Evolutionary conservation across 2,797 vertebrate genomes (phyloP).

Genomic region (Furcifer pardalis): DNA sequence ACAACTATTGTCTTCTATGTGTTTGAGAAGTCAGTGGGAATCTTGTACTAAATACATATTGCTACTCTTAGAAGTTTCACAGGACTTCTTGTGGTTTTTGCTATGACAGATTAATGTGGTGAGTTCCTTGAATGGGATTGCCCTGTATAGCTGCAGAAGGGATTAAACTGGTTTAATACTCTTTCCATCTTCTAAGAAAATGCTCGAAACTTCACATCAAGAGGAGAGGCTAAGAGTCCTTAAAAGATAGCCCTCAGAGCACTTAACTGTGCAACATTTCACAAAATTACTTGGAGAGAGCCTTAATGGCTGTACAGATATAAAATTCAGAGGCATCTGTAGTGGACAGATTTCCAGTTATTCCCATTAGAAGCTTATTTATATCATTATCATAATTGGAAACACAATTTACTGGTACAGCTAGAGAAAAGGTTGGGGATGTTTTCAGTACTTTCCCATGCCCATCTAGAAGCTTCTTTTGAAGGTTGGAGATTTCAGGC

Average conservation of each 20-base stretch:
- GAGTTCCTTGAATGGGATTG: neutral
- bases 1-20: too few species aligned
- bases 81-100: too few species aligned
- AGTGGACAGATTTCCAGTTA: neutral
- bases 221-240: neutral
- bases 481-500: neutral
- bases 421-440: too few species aligned
- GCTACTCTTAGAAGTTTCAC: too few species aligned
- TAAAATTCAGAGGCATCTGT: neutral
- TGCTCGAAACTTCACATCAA: neutral
- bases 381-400: neutral
- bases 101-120: too few species aligned
- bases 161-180: neutral
- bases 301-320: neutral
- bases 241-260: neutral
- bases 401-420: too few species aligned
- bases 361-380: neutral
- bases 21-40: too few species aligned
- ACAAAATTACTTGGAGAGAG: neutral
- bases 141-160: neutral
- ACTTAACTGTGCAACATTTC: neutral
- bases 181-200: neutral
- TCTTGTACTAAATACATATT: too few species aligned
- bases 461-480: neutral
- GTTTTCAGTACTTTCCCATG: neutral